Base-by-base conservation (phyloP, 2,888 invertebrate genomes). In the Thera obeliscata region DNA sequence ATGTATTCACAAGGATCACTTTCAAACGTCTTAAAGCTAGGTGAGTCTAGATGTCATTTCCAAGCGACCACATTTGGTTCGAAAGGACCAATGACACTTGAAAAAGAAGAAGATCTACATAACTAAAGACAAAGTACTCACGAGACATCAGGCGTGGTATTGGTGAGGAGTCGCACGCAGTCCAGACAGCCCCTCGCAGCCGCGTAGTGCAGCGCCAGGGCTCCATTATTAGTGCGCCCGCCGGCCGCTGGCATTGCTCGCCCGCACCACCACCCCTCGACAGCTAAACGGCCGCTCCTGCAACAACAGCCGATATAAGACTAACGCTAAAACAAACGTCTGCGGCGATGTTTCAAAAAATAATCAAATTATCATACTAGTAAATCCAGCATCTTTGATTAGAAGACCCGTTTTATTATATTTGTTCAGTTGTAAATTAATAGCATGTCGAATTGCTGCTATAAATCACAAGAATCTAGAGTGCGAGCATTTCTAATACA, bases 181-280 rank as follows among this genome's bases (percentile, higher is more conserved):
- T 97, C 97, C 76, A 97, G 94, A 86, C 97, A 97, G 73, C 98
- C 98, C 75, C 97, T 94, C 67, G 97, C 97, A 43, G 97, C 97
- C 11, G 98, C 98, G 89, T 98, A 98, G 89, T 98, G 98, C 69
- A 98, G 94, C 74, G 98, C 97, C 77, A 98, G 94, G 70, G 97
- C 97, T 75, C 96, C 96, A 86, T 95, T 95, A 83, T 94, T 93
- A 78, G 93, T 91, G 75, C 91, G 90, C 74, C 91, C 93, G 77
- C 84, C 93, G 66, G 82, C 86, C 72, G 83, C 87, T 71, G 90
- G 90, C 92, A 91, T 89, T 64, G 89, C 89, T 72, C 92, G 88
- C 55, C 92, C 91, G 72, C 91, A 88, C 91, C 91, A 92, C 92
- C 91, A 91, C 7, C 92, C 91, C 85, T 93, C 93, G 86, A 91